Evolutionary conservation across 2,797 vertebrate genomes (phyloP), one percentile per base, ranked within the genome.

Genomic region (Sciurus carolinensis): DNA sequence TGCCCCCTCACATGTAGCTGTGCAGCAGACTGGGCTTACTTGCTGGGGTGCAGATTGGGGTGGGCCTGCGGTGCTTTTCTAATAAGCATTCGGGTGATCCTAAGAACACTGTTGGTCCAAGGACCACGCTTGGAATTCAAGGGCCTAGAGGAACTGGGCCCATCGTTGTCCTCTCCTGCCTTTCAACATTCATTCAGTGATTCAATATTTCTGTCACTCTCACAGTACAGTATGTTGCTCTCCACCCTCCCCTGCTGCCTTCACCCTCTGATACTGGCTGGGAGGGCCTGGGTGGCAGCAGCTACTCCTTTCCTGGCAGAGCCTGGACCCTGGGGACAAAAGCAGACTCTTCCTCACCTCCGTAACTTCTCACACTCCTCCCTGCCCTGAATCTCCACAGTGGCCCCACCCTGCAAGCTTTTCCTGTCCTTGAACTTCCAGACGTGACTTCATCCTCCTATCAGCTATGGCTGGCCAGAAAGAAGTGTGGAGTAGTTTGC

Each of bases 381-480:
- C 52, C 42, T 54, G 54, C 52, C 87, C 88, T 7, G 3, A 26
- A 17, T 75, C 86, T 83, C 87, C 39, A 42, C 4, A 7, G 28
- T 15, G 7, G 66, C 57, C 62, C 86, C 18, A 1, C 85, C 71
- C 94, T 67, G 17, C 59, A 11, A 67, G 36, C 75, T 54, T 66
- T 96, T 96, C 94, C 93, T 93, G 73, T 54, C 54, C 14, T 47
- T 5, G 30, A 30, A 18, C 71, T 44, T 6, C 3, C 18, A 91
- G 90, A 83, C 83, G 5, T 66, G 81, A 85, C 90, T 24, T 93
- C 85, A 52, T 22, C 69, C 10, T 69, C 26, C 89, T 92, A 84
- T 90, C 77, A 36, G 87, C 33, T 17, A 50, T 1, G 22, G 30
- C 69, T 59, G 28, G 54, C 69, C 79, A 13, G 72, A 77, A 72